A percentile compares a stretch with the other conserved stretches of the same genome.
phyloP scores from a whole-genome alignment of 64 coral and sea anemone genomes.

The Pocillopora damicornis region DNA sequence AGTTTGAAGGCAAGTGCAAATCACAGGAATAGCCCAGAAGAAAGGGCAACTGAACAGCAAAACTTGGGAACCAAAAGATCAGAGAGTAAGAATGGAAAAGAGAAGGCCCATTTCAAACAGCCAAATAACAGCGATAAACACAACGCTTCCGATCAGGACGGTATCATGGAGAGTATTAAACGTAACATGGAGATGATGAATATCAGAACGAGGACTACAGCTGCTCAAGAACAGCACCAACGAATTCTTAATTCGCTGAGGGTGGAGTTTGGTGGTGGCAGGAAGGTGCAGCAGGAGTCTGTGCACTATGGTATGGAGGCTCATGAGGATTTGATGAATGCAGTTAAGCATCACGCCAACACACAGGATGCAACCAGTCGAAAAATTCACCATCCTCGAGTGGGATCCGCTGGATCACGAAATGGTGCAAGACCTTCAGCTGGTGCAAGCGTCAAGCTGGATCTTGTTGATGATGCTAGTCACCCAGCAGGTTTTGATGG shows the following conservation, averaged over 20 bases:
- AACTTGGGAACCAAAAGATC: neutral
- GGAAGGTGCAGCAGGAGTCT: neutral
- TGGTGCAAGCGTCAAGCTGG: neutral
- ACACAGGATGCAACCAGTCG: neutral
- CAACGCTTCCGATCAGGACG: constrained; percentile 24
- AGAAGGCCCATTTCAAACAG: neutral
- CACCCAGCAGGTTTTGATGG: neutral
- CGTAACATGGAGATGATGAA: constrained; percentile 63
- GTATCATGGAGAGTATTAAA: constrained; percentile 51
- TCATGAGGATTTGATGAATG: neutral
- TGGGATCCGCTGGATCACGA: constrained; percentile 49
- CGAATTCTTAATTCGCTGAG: constrained; percentile 27
- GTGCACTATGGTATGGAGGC: neutral
- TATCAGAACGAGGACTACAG: constrained; percentile 36
- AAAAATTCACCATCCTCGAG: constrained; percentile 44
- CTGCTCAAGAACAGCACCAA: constrained; percentile 42
- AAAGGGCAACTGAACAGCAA: neutral
- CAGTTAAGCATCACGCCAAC: neutral
- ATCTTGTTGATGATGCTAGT: neutral
- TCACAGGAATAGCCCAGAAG: neutral
- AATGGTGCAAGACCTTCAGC: neutral
- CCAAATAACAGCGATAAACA: neutral
- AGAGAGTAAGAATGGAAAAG: neutral
- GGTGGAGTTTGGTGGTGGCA: constrained; percentile 32
- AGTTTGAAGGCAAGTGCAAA: neutral